Evolutionary conservation across 2,113 vertebrate genomes (phyloP).

Genomic region (Apteryx owenii): DNA sequence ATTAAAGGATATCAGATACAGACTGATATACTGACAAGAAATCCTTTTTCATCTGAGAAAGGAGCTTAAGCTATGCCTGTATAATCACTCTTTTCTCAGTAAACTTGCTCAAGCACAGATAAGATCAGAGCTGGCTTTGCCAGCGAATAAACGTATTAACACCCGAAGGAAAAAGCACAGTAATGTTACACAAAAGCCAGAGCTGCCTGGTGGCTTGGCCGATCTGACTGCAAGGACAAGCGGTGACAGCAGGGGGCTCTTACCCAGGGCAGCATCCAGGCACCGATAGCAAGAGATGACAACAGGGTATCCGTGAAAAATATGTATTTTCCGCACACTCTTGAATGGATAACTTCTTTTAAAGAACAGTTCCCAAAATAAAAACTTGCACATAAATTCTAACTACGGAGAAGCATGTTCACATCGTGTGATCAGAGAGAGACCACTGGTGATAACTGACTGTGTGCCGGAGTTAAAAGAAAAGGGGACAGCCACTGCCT

Average conservation of each 20-base stretch:
- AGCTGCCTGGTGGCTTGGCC: background rate
- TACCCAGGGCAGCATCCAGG: background rate
- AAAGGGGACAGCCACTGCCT: background rate
- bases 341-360: background rate
- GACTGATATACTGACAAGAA: background rate
- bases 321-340: background rate
- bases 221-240: background rate
- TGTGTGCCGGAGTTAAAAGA: background rate
- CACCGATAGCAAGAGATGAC: background rate
- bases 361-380: background rate
- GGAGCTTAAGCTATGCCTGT: constrained; percentile 12
- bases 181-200: background rate
- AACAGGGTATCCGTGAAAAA: background rate
- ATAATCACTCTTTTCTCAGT: background rate
- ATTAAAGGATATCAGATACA: constrained; percentile 9
- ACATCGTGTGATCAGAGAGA: background rate
- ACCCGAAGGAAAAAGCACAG: background rate
- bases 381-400: background rate
- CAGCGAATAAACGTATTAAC: constrained; percentile 2
- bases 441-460: background rate
- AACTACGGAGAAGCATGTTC: constrained; percentile 8
- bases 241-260: background rate
- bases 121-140: constrained; percentile 51
- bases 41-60: constrained; percentile 30
- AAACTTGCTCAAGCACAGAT: constrained; percentile 7